These are phyloP conservation scores for Scolopax rusticola DNA, from an alignment of 2,797 vertebrate genomes.

Conservation along the genomic window DNA sequence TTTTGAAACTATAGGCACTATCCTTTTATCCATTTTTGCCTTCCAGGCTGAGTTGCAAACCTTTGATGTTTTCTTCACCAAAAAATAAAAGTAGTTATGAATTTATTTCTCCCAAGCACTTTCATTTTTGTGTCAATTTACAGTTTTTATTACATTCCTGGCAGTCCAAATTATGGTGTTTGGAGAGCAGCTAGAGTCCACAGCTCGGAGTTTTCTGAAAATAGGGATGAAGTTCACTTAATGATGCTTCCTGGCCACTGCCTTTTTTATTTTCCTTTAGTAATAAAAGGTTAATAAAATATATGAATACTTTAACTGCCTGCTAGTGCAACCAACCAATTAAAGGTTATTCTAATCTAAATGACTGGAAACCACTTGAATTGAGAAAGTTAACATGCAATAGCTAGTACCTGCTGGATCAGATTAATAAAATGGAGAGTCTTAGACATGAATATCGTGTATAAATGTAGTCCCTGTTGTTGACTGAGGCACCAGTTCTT, in stretches of 20 bases:
- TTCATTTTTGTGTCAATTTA: slow-evolving; percentile 71
- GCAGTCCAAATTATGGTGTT: slow-evolving; percentile 52
- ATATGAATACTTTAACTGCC: slow-evolving; percentile 56
- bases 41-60: slow-evolving; percentile 59
- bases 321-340: slow-evolving; percentile 50
- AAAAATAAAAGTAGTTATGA: slow-evolving; percentile 61
- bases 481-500: not conserved
- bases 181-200: slow-evolving; percentile 41
- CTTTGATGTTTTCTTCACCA: slow-evolving; percentile 66
- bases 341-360: slow-evolving; percentile 69
- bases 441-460: not conserved
- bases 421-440: not conserved
- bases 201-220: slow-evolving; percentile 33
- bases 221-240: slow-evolving; percentile 44
- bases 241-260: slow-evolving; percentile 33
- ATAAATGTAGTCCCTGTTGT: not conserved
- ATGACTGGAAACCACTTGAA: slow-evolving; percentile 51
- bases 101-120: slow-evolving; percentile 65
- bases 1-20: slow-evolving; percentile 65
- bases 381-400: slow-evolving; percentile 34
- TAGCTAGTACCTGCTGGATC: slow-evolving; percentile 3
- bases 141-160: slow-evolving; percentile 59
- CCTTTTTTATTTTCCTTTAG: slow-evolving; percentile 22
- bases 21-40: slow-evolving; percentile 58
- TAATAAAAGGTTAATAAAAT: slow-evolving; percentile 69